phyloP scores from a whole-genome alignment of 92 coral and sea anemone species.

The Bergia sp. region DNA sequence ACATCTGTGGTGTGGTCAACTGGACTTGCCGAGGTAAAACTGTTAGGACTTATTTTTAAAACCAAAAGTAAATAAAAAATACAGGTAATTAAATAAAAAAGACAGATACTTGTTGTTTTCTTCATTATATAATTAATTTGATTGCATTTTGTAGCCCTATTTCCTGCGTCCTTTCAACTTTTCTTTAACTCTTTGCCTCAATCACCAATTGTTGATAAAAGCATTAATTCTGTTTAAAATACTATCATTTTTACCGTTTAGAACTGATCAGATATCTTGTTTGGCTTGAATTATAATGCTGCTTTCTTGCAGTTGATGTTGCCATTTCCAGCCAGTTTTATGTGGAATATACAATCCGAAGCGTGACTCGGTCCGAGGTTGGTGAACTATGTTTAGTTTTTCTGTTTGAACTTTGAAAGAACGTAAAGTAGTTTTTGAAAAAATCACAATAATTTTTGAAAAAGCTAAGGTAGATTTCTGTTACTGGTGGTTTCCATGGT shows the following conservation, averaged over 20 bases:
- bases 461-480: background rate
- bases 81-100: background rate
- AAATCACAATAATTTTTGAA: too few relatives aligned
- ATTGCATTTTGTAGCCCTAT: too few relatives aligned
- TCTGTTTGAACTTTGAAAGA: background rate
- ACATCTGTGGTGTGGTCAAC: slow-evolving; percentile 32
- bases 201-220: too few relatives aligned
- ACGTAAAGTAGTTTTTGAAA: background rate
- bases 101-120: too few relatives aligned
- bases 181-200: too few relatives aligned
- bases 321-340: background rate
- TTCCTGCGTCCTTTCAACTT: too few relatives aligned
- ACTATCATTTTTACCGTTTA: too few relatives aligned
- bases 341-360: slow-evolving; percentile 22
- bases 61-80: background rate
- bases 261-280: background rate
- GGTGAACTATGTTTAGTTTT: background rate
- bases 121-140: too few relatives aligned
- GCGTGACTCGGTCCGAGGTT: slow-evolving; percentile 1
- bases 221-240: too few relatives aligned
- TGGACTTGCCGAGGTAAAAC: slow-evolving; percentile 34
- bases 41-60: background rate
- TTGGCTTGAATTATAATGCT: background rate
- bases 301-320: slow-evolving; percentile 21
- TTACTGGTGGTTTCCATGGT: background rate